phyloP scores from a whole-genome alignment of 2,888 invertebrate genomes.

The Clistopyga incitator region DNA sequence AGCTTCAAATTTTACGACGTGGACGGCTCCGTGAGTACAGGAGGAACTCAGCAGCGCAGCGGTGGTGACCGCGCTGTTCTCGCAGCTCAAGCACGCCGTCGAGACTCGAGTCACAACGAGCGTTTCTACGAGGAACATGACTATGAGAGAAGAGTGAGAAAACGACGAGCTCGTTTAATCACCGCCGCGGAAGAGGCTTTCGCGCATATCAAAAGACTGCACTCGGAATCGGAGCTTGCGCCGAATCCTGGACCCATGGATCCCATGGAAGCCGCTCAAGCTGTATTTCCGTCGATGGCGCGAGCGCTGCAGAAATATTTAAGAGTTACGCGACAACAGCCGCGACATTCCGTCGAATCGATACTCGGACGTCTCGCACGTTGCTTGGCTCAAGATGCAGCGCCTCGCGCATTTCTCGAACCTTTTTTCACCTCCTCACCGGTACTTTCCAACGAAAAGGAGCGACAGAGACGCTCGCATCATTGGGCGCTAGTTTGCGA shows the following conservation, averaged over 20 bases:
- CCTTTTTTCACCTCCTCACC: constrained; percentile 95
- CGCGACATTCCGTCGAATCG: constrained; percentile 96
- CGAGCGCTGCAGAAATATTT: constrained; percentile 98
- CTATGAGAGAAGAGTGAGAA: constrained; percentile 96
- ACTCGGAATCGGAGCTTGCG: constrained; percentile 90
- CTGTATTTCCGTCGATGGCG: constrained; percentile 98
- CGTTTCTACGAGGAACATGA: constrained; percentile 99
- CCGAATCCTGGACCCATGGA: constrained; percentile 90
- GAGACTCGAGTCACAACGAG: constrained; percentile 98
- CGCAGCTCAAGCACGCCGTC: constrained; percentile 91
- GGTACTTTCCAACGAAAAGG: constrained; percentile 93
- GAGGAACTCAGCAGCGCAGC: constrained; percentile 86
- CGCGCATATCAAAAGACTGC: constrained; percentile 96
- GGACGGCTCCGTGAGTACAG: constrained; percentile 90
- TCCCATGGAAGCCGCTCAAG: constrained; percentile 98
- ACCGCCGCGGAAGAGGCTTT: constrained; percentile 99
- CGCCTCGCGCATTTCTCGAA: constrained; percentile 97
- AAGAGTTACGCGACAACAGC: constrained; percentile 97
- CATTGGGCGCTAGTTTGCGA: constrained; percentile 99
- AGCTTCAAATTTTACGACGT: constrained; percentile 99
- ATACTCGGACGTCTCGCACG: constrained; percentile 95
- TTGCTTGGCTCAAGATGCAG: constrained; percentile 96
- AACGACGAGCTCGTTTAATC: constrained; percentile 94
- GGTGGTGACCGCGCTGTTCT: constrained; percentile 80
- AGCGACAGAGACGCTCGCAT: constrained; percentile 91